These are phyloP conservation scores for Caenorhabditis brenneri DNA, from an alignment of 1,140 invertebrate species.

Conservation along the genomic window DNA sequence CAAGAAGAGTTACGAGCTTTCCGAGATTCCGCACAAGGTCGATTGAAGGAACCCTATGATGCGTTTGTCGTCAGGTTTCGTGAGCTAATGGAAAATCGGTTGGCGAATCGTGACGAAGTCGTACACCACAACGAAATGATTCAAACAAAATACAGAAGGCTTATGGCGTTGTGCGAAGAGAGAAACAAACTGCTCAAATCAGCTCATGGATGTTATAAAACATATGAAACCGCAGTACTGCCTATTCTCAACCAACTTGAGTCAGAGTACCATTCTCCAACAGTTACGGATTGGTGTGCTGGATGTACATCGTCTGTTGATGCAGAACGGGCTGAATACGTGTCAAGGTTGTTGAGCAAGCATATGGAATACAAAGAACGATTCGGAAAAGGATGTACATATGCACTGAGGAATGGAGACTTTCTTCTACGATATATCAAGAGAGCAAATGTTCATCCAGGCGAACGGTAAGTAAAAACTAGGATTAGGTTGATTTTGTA, in stretches of 20 bases:
- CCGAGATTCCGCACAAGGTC: background rate
- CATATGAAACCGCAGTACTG: conserved; percentile 23
- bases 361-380: conserved; percentile 53
- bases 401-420: conserved; percentile 56
- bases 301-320: background rate
- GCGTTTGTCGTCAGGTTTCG: background rate
- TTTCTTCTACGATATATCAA: conserved; percentile 55
- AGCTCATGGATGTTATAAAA: conserved; percentile 48
- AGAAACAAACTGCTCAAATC: conserved; percentile 28
- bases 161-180: conserved; percentile 23
- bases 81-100: background rate
- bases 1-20: conserved; percentile 16
- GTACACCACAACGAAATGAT: conserved; percentile 3
- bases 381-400: conserved; percentile 54
- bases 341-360: conserved; percentile 30
- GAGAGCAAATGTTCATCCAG: background rate
- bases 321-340: background rate
- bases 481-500: background rate
- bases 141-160: conserved; percentile 13
- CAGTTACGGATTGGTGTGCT: conserved; percentile 43
- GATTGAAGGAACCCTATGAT: background rate
- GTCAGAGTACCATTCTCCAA: conserved; percentile 25
- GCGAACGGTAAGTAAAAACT: conserved; percentile 20
- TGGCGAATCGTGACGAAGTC: conserved; percentile 1
- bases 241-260: conserved; percentile 50